phyloP scores from a whole-genome alignment of 2,888 invertebrate genomes.

The Tipula helvola region DNA sequence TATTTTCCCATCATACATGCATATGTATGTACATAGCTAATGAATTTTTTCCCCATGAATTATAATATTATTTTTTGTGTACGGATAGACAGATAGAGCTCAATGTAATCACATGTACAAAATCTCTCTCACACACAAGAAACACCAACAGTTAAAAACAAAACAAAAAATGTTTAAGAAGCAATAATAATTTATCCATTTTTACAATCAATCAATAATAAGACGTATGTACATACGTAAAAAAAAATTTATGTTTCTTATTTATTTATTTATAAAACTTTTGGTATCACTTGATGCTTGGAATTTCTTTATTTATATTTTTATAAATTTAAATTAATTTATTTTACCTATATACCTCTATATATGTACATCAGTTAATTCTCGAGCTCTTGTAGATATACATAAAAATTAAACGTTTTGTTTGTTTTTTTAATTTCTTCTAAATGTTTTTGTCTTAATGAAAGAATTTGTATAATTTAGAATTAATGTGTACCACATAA shows the following conservation, averaged over 20 bases:
- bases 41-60: background rate
- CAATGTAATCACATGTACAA: background rate
- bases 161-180: background rate
- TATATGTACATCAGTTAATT: background rate
- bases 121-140: background rate
- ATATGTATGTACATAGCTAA: background rate
- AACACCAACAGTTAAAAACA: background rate
- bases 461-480: background rate
- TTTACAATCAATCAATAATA: background rate
- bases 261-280: background rate
- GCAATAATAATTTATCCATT: background rate
- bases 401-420: background rate
- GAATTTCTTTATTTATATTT: background rate
- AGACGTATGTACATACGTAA: background rate
- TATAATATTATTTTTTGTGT: background rate
- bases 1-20: background rate
- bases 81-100: background rate
- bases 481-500: background rate
- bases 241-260: background rate
- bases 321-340: background rate
- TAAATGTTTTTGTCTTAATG: background rate
- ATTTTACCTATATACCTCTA: background rate
- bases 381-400: background rate
- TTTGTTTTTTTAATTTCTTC: background rate
- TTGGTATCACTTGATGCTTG: background rate